Evolutionary conservation across 2,888 invertebrate species (phyloP), one percentile per base, ranked within the genome.

Genomic region (Cosmia trapezina): DNA sequence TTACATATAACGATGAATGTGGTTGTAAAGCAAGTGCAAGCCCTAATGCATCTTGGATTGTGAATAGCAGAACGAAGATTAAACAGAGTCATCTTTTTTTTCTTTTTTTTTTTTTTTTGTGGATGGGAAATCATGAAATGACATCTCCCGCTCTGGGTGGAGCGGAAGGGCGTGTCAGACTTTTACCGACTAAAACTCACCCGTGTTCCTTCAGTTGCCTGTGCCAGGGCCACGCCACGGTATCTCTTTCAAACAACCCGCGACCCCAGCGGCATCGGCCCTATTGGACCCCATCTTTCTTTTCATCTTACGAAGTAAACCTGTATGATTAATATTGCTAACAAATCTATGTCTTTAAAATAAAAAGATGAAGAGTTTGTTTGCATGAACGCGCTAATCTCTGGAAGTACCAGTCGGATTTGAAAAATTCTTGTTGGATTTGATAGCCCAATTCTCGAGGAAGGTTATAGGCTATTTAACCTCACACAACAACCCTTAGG

Each of bases 1-100:
- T 79, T 47, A 17, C 70, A 79, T 80, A 80, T 63, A 57, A 14
- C 60, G 41, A 57, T 57, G 14, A 77, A 70, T 61, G 62, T 45
- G 43, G 37, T 22, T 57, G 78, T 65, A 61, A 49, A 61, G 53
- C 53, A 54, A 75, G 14, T 61, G 66, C 45, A 57, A 69, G 62
- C 37, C 12, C 8, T 28, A 33, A 28, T 57, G 19, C 33, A 28
- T 49, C 33, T 62, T n/a, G 19, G 33, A 17, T 28, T 7, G 12
- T 63, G 22, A 59, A 14, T n/a, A 47, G 12, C n/a, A 60, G 33
- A 59, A 43, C 41, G 14, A 33, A 61, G 49, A 54, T 63, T 49
- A 66, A 33, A 66, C 53, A 59, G 45, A 43, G 41, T 11, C 19
- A 74, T 63, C n/a, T n/a, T n/a, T n/a, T n/a, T n/a, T n/a, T n/a